A percentile compares a stretch with the other conserved stretches of the same genome.
These are phyloP conservation scores for Micrastur ruficollis DNA, from an alignment of 2,797 vertebrate genomes.

Conservation along the genomic window DNA sequence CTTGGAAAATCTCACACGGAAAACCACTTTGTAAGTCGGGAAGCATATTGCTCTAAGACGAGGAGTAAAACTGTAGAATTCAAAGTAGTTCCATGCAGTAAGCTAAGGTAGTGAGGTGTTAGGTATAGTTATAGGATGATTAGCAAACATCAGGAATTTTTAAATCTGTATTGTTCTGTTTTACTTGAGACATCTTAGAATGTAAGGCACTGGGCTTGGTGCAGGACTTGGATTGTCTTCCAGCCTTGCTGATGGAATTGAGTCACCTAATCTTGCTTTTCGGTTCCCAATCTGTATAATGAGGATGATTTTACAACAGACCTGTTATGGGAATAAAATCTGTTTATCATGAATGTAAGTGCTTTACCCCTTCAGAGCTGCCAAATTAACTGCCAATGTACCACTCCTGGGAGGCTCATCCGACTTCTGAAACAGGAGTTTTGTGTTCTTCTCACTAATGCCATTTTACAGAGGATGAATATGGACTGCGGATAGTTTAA, in stretches of 20 bases:
- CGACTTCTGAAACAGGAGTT: neutral
- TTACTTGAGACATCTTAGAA: neutral
- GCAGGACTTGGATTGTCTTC: neutral
- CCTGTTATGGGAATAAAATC: neutral
- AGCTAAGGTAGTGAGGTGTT: neutral
- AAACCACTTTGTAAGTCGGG: neutral
- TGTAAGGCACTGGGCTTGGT: neutral
- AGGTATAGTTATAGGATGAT: neutral
- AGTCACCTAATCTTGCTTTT: neutral
- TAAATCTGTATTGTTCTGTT: neutral
- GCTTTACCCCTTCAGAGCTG: neutral
- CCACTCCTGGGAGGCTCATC: neutral
- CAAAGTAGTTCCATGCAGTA: neutral
- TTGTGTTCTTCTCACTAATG: neutral
- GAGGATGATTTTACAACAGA: neutral
- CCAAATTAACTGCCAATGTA: neutral
- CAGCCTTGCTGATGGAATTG: neutral
- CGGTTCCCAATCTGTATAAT: neutral
- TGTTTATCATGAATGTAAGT: rapidly evolving
- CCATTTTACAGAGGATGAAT: neutral
- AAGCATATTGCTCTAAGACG: neutral
- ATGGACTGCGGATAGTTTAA: neutral
- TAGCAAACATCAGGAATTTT: neutral
- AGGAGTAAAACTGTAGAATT: neutral
- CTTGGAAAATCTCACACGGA: neutral